Conservation (phyloP, 2,888 invertebrate species). For the Lissonota sp. region DNA sequence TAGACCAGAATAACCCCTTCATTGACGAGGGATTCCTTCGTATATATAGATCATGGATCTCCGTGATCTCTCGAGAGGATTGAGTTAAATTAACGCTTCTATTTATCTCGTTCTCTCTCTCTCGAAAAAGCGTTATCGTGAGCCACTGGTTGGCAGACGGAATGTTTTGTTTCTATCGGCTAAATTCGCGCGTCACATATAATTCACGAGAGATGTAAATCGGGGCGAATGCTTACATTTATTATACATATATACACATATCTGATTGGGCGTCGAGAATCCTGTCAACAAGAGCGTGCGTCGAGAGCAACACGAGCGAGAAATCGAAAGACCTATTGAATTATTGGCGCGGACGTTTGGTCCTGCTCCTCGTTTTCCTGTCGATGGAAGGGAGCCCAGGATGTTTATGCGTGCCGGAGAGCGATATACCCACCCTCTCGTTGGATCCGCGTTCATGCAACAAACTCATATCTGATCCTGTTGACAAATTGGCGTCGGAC, state of each 20-base stretch:
- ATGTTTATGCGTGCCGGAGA: constrained; percentile 48
- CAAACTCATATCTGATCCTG: constrained; percentile 74
- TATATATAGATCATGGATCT: neutral
- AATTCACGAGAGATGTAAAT: constrained; percentile 64
- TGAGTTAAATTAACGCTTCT: constrained; percentile 51
- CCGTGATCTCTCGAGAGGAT: constrained; percentile 53
- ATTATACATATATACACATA: constrained; percentile 13
- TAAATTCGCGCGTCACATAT: constrained; percentile 58
- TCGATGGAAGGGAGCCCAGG: neutral
- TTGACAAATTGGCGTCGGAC: constrained; percentile 78
- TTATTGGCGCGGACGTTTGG: constrained; percentile 52
- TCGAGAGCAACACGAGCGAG: neutral
- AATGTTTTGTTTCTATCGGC: constrained; percentile 34
- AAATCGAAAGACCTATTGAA: constrained; percentile 59
- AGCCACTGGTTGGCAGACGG: constrained; percentile 38
- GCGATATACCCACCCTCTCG: constrained; percentile 50
- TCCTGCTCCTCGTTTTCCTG: constrained; percentile 16
- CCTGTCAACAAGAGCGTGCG: constrained; percentile 59
- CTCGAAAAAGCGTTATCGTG: constrained; percentile 56
- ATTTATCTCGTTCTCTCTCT: constrained; percentile 30
- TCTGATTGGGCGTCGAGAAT: constrained; percentile 53
- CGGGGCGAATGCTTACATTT: constrained; percentile 37
- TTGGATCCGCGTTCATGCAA: constrained; percentile 49
- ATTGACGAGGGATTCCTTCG: neutral
- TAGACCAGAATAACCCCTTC: too few species aligned